These are phyloP conservation scores for Saccopteryx bilineata DNA, from an alignment of 2,113 vertebrate species.

Conservation along the genomic window DNA sequence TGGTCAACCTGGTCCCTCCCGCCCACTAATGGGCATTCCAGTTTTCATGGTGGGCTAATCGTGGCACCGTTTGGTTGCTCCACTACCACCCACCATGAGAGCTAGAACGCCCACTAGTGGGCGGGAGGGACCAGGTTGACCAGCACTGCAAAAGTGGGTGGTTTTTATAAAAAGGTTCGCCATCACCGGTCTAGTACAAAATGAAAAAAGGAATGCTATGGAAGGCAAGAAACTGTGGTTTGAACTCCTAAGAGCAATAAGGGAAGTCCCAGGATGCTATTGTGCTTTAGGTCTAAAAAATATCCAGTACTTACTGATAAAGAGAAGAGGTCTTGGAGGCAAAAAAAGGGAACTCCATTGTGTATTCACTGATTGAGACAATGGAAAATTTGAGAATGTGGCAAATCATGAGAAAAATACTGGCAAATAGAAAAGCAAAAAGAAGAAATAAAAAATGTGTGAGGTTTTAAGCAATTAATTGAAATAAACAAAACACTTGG, in stretches of 20 bases:
- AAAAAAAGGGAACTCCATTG: neutral
- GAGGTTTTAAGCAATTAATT: neutral
- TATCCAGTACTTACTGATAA: neutral
- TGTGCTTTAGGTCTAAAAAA: neutral
- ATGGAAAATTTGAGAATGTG: neutral
- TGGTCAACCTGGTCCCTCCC: too few relatives aligned
- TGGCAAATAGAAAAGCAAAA: neutral
- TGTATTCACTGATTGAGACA: neutral
- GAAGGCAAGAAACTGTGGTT: neutral
- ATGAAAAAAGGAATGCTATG: neutral
- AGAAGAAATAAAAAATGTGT: conserved; percentile 2
- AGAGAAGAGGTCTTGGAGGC: neutral
- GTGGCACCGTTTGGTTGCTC: too few relatives aligned
- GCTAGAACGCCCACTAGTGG: too few relatives aligned
- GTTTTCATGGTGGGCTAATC: too few relatives aligned
- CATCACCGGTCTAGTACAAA: neutral
- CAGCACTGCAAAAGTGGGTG: too few relatives aligned
- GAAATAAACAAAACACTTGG: conserved; percentile 20
- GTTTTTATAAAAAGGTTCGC: too few relatives aligned
- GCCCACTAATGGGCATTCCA: too few relatives aligned
- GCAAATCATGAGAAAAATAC: conserved; percentile 15
- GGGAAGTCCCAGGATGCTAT: neutral
- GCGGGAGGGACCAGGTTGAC: too few relatives aligned
- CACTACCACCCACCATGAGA: too few relatives aligned
- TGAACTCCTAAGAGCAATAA: neutral